phyloP scores from a whole-genome alignment of 2,113 vertebrate genomes.

The Pollimyrus isidori region DNA sequence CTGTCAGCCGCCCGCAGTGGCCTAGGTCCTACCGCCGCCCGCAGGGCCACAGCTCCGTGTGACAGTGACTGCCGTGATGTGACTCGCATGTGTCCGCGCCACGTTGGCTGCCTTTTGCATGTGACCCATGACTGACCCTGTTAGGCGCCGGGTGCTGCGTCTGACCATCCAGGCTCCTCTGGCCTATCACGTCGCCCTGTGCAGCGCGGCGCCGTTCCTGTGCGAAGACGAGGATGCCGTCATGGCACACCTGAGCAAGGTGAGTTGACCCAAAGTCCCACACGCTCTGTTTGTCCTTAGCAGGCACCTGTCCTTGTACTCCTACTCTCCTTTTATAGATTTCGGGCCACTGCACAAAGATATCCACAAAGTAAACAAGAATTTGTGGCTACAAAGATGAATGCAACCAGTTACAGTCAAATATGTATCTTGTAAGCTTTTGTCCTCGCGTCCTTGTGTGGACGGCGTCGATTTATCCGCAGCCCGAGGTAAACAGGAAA shows the following conservation, averaged over 20 bases:
- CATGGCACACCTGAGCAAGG: constrained; percentile 70
- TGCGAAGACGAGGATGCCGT: constrained; percentile 79
- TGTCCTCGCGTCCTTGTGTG: background rate
- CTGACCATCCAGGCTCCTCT: constrained; percentile 54
- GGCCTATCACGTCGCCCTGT: constrained; percentile 72
- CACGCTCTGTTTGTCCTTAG: background rate
- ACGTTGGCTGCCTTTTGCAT: background rate
- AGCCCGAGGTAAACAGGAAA: background rate
- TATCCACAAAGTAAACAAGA: background rate
- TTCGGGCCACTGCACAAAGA: background rate
- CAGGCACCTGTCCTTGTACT: background rate
- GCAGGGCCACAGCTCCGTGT: background rate
- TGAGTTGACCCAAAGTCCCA: constrained; percentile 38
- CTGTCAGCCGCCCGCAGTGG: constrained; percentile 40
- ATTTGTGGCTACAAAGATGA: background rate
- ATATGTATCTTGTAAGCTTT: background rate
- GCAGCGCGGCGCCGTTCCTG: constrained; percentile 68
- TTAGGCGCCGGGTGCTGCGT: constrained; percentile 72
- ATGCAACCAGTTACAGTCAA: background rate
- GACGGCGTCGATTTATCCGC: background rate
- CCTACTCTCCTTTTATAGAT: background rate
- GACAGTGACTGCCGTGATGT: background rate
- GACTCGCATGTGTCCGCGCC: background rate
- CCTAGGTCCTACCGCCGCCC: background rate
- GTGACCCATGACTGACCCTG: background rate